A percentile compares a stretch with the other conserved stretches of the same genome.
phyloP scores from a whole-genome alignment of 2,113 vertebrate genomes.

The Saccopteryx leptura region DNA sequence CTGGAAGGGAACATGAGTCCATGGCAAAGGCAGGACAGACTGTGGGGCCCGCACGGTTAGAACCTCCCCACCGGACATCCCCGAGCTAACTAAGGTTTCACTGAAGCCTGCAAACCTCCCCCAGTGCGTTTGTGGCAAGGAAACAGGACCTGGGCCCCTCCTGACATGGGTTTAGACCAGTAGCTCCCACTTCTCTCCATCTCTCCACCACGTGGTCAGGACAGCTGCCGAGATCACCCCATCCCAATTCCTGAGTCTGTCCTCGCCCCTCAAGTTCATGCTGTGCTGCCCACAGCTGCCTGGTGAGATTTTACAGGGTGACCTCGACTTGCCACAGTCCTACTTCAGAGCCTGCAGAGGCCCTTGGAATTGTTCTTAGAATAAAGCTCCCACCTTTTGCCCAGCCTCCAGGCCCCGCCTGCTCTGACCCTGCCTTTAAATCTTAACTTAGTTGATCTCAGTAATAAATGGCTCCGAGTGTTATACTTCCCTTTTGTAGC shows the following conservation, averaged over 20 bases:
- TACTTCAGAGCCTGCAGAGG: neutral
- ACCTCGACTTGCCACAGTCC: neutral
- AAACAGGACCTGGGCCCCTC: neutral
- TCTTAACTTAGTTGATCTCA: neutral
- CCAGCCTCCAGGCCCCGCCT: neutral
- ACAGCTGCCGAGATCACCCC: neutral
- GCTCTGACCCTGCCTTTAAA: neutral
- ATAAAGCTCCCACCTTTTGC: neutral
- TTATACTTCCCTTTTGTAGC: neutral
- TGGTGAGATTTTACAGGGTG: fast-evolving
- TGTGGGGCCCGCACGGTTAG: neutral
- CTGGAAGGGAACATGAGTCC: fast-evolving
- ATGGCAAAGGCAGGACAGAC: neutral
- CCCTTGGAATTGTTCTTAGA: neutral
- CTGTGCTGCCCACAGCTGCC: fast-evolving
- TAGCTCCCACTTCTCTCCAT: neutral
- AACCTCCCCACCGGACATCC: fast-evolving
- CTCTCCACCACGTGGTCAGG: fast-evolving
- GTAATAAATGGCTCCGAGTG: too few relatives aligned
- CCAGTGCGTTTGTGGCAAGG: fast-evolving
- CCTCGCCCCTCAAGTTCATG: fast-evolving
- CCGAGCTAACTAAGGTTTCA: fast-evolving
- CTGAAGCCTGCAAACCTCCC: neutral
- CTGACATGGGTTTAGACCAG: neutral
- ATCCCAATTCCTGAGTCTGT: neutral